Base-by-base conservation (phyloP, 2,113 vertebrate species). In the Pollachius pollachius region DNA sequence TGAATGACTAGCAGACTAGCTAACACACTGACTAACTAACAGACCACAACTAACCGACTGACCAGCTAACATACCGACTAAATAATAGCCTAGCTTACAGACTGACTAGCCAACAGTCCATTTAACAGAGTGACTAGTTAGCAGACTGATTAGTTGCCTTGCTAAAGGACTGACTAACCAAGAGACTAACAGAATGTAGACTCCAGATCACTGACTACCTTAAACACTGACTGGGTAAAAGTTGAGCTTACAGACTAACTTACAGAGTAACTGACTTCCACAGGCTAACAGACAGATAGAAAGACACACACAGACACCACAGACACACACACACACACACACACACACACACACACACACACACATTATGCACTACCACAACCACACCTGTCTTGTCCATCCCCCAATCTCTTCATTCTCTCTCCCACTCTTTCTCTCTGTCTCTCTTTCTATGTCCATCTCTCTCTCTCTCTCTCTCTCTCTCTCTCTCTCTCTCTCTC, bases 371-470 rank as follows among this genome's bases (percentile, higher is more conserved):
- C 30, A 34, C 30, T 34, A 34, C 30, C 30, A 34, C 30, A 34
- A 34, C 30, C 30, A 34, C 30, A 34, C 30, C 41, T 48, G 9
- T 48, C 41, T 48, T 77, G 48, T 79, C 74, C 71, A 58, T 56
- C 66, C 77, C 64, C 66, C 67, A 30, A 73, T 78, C 73, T 57
- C 17, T 68, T 71, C 60, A 4, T 0, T 41, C 37, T 41, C 37
- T 41, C 82, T 71, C 68, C 61, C 13, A 52, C 66, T 79, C 80
- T 25, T 70, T 80, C 65, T 48, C 62, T 70, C 37, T 3, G 0
- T 4, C 37, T 4, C 37, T 41, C 37, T 41, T 1, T 3, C 37
- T 41, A 6, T 41, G 6, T 41, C 37, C 1, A 6, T 41, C 41
- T 48, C 41, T 13, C 9, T 48, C 41, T 48, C 8, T 48, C 41